Evolutionary conservation across 2,888 invertebrate genomes (phyloP).

Genomic region (Pinctada fucata): DNA sequence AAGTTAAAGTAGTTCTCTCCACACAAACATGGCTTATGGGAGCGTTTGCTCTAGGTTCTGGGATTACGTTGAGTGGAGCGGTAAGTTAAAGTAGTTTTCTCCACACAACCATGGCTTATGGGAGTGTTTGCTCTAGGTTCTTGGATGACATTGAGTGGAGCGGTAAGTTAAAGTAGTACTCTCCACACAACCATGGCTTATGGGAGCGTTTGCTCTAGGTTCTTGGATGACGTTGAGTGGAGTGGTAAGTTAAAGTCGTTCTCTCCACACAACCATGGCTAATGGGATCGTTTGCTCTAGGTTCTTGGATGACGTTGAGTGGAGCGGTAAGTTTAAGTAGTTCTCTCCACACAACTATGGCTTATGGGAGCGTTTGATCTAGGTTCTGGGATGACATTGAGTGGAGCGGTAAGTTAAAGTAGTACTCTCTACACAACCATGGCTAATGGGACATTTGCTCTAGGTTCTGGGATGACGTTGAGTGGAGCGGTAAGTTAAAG

Average conservation of each 20-base stretch:
- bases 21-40: no score
- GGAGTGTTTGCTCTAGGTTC: constrained; percentile 66
- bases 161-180: constrained; percentile 65
- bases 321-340: constrained; percentile 68
- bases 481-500: constrained; percentile 68
- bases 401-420: constrained; percentile 68
- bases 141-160: constrained; percentile 70
- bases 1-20: constrained; percentile 53
- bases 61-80: constrained; percentile 71
- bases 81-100: constrained; percentile 63
- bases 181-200: no score
- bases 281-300: constrained; percentile 67
- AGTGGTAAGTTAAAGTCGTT: constrained; percentile 64
- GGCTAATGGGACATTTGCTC: constrained; percentile 65
- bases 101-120: no score
- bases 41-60: constrained; percentile 63
- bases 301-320: constrained; percentile 67
- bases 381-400: constrained; percentile 68
- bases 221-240: constrained; percentile 69
- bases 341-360: no score
- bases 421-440: no score
- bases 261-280: no score
- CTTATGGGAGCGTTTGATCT: constrained; percentile 67
- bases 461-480: constrained; percentile 70
- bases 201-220: constrained; percentile 67